These are phyloP conservation scores for Apoda limacodes DNA, from an alignment of 2,888 invertebrate species.

Conservation along the genomic window DNA sequence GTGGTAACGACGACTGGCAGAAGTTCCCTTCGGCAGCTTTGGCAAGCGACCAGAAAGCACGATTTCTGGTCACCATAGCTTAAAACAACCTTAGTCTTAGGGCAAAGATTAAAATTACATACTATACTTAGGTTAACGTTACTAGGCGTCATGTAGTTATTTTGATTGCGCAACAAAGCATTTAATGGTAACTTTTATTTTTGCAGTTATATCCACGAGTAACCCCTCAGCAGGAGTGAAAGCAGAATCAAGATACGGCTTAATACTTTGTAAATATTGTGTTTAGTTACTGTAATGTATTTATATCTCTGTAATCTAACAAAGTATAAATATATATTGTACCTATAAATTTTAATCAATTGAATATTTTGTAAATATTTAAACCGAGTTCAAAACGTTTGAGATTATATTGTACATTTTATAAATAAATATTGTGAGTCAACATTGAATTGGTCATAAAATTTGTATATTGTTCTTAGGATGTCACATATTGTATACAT, in stretches of 20 bases:
- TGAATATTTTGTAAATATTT: constrained; percentile 68
- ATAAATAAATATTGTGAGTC: constrained; percentile 62
- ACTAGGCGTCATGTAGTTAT: no score
- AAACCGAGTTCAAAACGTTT: constrained; percentile 58
- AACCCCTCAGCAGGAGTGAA: constrained; percentile 65
- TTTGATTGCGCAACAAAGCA: no score
- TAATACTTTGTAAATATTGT: constrained; percentile 60
- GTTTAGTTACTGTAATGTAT: constrained; percentile 54
- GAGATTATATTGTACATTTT: constrained; percentile 71
- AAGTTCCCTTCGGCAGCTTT: no score
- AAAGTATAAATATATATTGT: constrained; percentile 47
- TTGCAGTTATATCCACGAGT: constrained; percentile 75
- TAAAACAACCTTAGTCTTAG: no score
- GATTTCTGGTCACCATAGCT: no score
- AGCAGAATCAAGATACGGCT: constrained; percentile 37
- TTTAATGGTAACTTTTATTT: no score
- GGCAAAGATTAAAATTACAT: no score
- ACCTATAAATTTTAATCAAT: constrained; percentile 66
- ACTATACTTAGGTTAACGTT: no score
- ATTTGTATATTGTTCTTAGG: constrained; percentile 62
- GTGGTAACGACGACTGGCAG: no score
- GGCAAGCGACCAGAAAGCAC: no score
- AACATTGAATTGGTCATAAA: constrained; percentile 57
- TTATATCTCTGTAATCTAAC: constrained; percentile 34
- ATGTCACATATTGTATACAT: constrained; percentile 63